phyloP scores from a whole-genome alignment of 2,797 vertebrate genomes.

The Artibeus lituratus region DNA sequence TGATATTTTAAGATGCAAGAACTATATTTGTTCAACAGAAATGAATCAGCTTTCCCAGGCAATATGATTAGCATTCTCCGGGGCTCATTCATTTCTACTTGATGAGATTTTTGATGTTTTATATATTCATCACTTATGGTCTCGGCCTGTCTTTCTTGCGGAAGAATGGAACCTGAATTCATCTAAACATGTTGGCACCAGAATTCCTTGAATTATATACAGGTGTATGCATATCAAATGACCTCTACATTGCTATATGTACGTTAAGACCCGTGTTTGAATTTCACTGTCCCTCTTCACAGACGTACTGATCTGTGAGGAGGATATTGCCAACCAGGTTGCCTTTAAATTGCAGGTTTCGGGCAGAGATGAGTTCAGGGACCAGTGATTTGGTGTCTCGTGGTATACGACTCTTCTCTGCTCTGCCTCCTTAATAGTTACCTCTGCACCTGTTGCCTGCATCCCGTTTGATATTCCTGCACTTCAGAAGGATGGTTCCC shows the following conservation, averaged over 20 bases:
- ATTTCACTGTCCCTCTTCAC: background rate
- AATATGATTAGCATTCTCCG: background rate
- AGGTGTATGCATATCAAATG: background rate
- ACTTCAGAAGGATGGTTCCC: background rate
- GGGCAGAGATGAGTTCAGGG: background rate
- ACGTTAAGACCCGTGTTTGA: background rate
- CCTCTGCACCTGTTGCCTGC: background rate
- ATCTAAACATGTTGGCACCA: background rate
- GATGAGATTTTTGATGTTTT: conserved; percentile 29
- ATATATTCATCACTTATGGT: background rate
- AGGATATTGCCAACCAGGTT: background rate
- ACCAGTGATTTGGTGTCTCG: background rate
- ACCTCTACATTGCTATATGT: background rate
- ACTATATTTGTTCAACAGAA: background rate
- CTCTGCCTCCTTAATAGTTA: background rate
- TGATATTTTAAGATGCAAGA: background rate
- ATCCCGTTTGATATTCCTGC: background rate
- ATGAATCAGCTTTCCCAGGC: background rate
- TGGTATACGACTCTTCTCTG: background rate
- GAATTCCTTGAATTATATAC: background rate
- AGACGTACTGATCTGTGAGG: background rate
- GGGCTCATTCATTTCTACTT: conserved; percentile 17
- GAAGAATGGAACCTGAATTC: conserved; percentile 9
- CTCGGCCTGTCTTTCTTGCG: background rate
- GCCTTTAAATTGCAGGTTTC: background rate